Evolutionary conservation across 2,797 vertebrate genomes (phyloP), one percentile per base, ranked within the genome.

Genomic region (Coregonus ussuriensis): DNA sequence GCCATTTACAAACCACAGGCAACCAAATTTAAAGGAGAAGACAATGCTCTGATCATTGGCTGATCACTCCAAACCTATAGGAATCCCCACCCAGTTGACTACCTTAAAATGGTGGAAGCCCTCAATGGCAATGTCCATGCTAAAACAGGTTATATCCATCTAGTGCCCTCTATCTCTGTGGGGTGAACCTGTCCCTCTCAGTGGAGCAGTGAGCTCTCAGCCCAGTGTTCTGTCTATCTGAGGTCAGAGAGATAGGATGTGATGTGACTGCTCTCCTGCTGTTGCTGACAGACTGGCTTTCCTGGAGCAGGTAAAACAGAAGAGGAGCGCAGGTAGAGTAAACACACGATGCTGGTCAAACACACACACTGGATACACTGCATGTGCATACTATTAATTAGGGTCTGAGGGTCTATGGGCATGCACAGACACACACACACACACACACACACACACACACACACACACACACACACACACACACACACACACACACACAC

Each of bases 401-500:
- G 53, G 53, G 5, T 54, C 14, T 54, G 15, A 54, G 16, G 53
- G 53, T 63, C 59, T 15, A 63, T 63, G 59, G 18, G 5, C 53
- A 11, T 4, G 1, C 6, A 25, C 59, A n/a, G 5, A 7, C 59
- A 62, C 18, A 62, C 18, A 21, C 18, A 62, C 59, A 62, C 59
- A 62, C 18, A 21, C n/a, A 21, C 37, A 41, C 6, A 41, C 37
- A 41, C 6, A 41, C 6, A 41, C 37, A 41, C 2, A 47, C 2
- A 47, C 41, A 2, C 54, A 4, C 15, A 56, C 13, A 25, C 25
- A 25, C 25, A 25, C 25, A 25, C 25, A 25, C 25, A 25, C 25
- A 25, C 21, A 21, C 21, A 21, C 21, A 21, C 21, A 21, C 21
- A 21, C 21, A 21, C 21, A 89, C 92, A 94, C 91, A 89, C 86